Percentiles rank a stretch among this genome's conserved stretches.
phyloP scores from a whole-genome alignment of 2,797 vertebrate genomes.

The Aphelocoma californica region DNA sequence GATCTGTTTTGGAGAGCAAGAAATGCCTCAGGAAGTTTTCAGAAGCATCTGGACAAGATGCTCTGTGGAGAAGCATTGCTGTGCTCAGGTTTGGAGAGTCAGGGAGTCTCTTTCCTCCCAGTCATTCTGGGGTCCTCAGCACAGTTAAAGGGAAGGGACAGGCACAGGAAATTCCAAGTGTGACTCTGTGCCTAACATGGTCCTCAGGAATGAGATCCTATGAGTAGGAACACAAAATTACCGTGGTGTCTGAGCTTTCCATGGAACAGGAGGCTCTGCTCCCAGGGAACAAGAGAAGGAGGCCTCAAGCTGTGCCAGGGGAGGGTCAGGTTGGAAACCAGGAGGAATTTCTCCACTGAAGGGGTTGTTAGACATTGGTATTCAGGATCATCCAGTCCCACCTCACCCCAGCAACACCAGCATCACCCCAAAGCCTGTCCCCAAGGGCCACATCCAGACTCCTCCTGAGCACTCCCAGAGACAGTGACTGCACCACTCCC shows the following conservation, averaged over 20 bases:
- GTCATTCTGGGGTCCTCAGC: not conserved
- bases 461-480: not conserved
- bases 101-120: not conserved
- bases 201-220: not conserved
- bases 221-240: not conserved
- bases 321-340: not conserved
- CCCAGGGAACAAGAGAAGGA: not conserved
- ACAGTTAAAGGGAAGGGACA: not conserved
- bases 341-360: not conserved
- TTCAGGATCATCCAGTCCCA: not conserved
- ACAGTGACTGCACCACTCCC: not conserved
- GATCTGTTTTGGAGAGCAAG: not conserved
- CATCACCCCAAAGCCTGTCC: not conserved
- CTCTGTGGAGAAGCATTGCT: not conserved
- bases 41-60: not conserved
- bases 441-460: not conserved
- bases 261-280: not conserved
- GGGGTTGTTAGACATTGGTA: not conserved
- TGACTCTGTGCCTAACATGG: not conserved
- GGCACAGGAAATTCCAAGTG: not conserved
- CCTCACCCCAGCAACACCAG: not conserved
- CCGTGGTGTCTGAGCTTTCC: not conserved
- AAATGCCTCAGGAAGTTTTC: not conserved
- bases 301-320: not conserved
- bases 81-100: not conserved